phyloP scores from a whole-genome alignment of 2,888 invertebrate genomes.

The Morpho deidamia region DNA sequence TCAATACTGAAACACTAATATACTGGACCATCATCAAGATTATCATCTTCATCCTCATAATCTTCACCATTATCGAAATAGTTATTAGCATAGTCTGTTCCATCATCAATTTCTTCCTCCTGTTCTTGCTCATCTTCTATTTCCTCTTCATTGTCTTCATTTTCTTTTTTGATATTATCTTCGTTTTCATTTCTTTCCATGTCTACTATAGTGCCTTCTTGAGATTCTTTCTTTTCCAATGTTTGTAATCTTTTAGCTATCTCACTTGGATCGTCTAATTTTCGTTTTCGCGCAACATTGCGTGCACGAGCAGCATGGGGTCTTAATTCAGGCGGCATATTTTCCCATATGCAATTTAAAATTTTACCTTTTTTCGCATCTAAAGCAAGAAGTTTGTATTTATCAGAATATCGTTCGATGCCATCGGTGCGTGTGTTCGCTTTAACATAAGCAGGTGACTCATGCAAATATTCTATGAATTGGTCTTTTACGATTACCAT shows the following conservation, averaged over 20 bases:
- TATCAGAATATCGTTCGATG: constrained; percentile 79
- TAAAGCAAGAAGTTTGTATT: constrained; percentile 69
- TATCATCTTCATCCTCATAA: constrained; percentile 92
- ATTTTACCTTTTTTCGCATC: constrained; percentile 64
- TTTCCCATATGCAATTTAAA: constrained; percentile 77
- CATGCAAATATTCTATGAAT: constrained; percentile 83
- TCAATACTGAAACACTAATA: constrained; percentile 68
- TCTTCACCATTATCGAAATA: constrained; percentile 94
- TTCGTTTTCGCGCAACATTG: constrained; percentile 47
- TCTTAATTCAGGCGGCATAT: constrained; percentile 81
- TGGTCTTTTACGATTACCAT: constrained; percentile 85
- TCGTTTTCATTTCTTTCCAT: constrained; percentile 68
- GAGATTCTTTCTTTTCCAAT: constrained; percentile 82
- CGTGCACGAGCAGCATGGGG: constrained; percentile 67
- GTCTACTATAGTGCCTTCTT: constrained; percentile 64
- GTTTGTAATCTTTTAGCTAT: constrained; percentile 78
- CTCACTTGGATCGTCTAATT: constrained; percentile 53
- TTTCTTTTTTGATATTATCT: constrained; percentile 69
- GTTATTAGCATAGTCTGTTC: constrained; percentile 91
- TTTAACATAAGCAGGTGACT: constrained; percentile 81
- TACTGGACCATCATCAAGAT: constrained; percentile 89
- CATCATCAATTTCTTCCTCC: constrained; percentile 93
- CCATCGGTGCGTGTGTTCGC: constrained; percentile 66
- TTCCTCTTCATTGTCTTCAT: constrained; percentile 74
- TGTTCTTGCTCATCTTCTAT: constrained; percentile 82